Conservation (phyloP, 2,797 vertebrate species). For the Mus caroli region DNA sequence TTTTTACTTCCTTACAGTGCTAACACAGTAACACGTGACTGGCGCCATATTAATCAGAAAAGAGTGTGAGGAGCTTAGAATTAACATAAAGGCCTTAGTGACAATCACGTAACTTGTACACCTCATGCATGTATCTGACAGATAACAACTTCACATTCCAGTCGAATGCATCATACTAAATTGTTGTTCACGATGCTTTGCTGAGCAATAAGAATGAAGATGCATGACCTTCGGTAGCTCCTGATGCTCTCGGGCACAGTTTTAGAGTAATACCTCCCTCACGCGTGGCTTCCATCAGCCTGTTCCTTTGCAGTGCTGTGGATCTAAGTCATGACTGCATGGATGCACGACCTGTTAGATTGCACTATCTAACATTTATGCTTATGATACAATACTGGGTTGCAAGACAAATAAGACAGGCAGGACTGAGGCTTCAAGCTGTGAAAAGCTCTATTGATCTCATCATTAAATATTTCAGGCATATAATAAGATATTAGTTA, state of each 20-base stretch:
- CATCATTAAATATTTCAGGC: conserved; percentile 55
- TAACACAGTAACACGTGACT: background rate
- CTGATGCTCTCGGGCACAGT: background rate
- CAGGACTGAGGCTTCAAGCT: conserved; percentile 1
- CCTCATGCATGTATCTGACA: conserved; percentile 27
- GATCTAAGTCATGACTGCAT: background rate
- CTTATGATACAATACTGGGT: background rate
- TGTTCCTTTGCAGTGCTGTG: background rate
- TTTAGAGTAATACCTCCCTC: conserved; percentile 3
- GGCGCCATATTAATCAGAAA: conserved; percentile 36
- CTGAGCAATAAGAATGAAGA: conserved; percentile 34
- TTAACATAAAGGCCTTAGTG: conserved; percentile 48
- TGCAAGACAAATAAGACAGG: conserved; percentile 23
- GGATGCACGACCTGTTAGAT: background rate
- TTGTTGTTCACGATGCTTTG: conserved; percentile 3
- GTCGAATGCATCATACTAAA: background rate
- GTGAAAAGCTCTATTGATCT: background rate
- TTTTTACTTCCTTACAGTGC: background rate
- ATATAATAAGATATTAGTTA: background rate
- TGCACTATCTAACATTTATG: conserved; percentile 16
- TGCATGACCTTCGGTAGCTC: background rate
- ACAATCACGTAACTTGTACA: conserved; percentile 26
- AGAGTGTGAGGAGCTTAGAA: conserved; percentile 46
- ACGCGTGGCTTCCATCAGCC: background rate
- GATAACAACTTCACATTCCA: conserved; percentile 48